Conservation (phyloP, 2,888 invertebrate species). For the Oasisia sp. region DNA sequence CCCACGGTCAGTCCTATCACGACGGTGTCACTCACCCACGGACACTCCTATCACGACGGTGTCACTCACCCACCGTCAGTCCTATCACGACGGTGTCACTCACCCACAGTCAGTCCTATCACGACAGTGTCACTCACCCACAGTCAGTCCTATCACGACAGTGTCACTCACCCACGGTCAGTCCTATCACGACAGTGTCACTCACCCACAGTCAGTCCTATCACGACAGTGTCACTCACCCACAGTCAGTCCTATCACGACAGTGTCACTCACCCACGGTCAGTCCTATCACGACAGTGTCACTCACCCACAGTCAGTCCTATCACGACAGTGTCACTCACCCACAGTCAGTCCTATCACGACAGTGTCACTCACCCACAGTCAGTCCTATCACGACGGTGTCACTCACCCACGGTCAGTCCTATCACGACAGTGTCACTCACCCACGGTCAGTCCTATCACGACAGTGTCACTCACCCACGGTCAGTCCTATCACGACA, state of each 20-base stretch:
- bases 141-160: neutral
- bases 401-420: neutral
- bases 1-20: neutral
- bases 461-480: neutral
- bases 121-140: neutral
- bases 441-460: neutral
- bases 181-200: neutral
- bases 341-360: neutral
- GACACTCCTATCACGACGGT: neutral
- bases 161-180: neutral
- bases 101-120: neutral
- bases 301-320: neutral
- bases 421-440: neutral
- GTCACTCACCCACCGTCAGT: neutral
- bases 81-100: neutral
- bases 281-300: neutral
- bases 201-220: neutral
- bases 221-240: neutral
- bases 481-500: neutral
- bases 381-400: neutral
- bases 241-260: neutral
- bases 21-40: neutral
- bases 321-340: neutral
- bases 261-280: neutral
- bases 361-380: neutral